phyloP scores from a whole-genome alignment of 2,888 invertebrate species.

The Temnothorax unifasciatus region DNA sequence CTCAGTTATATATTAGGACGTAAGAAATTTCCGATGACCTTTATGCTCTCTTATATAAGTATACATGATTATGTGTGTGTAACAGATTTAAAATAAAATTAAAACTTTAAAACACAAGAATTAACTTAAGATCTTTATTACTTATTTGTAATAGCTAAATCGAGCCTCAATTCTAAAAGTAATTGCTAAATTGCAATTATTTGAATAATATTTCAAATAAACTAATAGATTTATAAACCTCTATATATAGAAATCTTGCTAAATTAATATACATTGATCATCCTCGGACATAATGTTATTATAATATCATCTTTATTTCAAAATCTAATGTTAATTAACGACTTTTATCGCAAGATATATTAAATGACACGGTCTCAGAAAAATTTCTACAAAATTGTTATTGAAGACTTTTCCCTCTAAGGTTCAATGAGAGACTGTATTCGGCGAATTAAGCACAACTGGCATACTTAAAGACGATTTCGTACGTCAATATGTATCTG shows the following conservation, averaged over 20 bases:
- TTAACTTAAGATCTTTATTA: not conserved
- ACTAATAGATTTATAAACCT: not conserved
- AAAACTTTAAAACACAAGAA: not conserved
- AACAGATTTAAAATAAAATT: not conserved
- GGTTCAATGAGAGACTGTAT: not conserved
- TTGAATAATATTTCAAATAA: not conserved
- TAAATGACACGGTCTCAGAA: not conserved
- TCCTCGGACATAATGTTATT: not conserved
- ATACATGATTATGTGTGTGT: not conserved
- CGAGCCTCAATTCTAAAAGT: not conserved
- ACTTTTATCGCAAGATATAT: not conserved
- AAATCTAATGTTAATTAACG: not conserved
- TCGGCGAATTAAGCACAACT: conserved; percentile 18
- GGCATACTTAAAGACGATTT: conserved; percentile 41
- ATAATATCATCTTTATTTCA: not conserved
- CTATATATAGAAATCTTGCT: not conserved
- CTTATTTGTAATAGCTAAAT: not conserved
- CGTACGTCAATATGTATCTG: conserved; percentile 45
- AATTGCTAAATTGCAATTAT: not conserved
- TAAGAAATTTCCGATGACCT: not conserved
- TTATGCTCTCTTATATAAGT: not conserved
- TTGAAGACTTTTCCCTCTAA: not conserved
- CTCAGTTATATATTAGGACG: not conserved
- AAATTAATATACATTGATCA: not conserved
- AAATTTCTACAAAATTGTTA: not conserved